Base-by-base conservation (phyloP, 1,140 invertebrate genomes). In the Apis florea region DNA sequence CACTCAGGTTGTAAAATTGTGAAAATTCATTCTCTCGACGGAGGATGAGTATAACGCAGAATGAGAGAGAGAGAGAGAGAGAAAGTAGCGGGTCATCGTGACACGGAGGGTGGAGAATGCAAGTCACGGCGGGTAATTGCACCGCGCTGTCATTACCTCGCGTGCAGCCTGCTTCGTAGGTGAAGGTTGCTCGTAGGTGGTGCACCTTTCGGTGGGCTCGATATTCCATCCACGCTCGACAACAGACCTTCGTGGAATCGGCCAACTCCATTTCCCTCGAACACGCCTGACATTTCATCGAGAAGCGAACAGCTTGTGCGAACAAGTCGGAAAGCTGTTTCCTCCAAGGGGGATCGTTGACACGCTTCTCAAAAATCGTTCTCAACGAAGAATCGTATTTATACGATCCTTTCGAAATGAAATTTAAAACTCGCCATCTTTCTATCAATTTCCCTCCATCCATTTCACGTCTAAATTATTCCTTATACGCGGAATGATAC, bases 51-150 rank as follows among this genome's bases (percentile, higher is more conserved):
- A 31, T 68, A 85, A 83, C 79, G 85, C 85, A 76, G 0, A 15
- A 8, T 0, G 51, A 53, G 2, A 77, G 47, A 40, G 75, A 19
- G 61, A 21, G 17, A 51, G 24, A n/a, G 85, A 64, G 83, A 87
- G 84, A 67, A 83, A 87, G 88, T 89, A 86, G 75, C 88, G 77
- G 85, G 85, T 88, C 88, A 84, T 85, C 68, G 73, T 67, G 82
- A 58, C 74, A 81, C 59, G 61, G 77, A 85, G 91, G 90, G 90
- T 89, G 81, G 74, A 85, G 71, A 88, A 76, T 89, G 92, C 92
- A 91, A 93, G 92, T 93, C 92, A 93, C 90, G 90, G 74, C 88
- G 87, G 78, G 91, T 93, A 93, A 93, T 93, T 93, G 92, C 89
- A 82, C 83, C 67, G 81, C 66, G 76, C 88, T 83, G 87, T 81